Base-by-base conservation (phyloP, 2,113 vertebrate genomes). In the Myotis brandtii region DNA sequence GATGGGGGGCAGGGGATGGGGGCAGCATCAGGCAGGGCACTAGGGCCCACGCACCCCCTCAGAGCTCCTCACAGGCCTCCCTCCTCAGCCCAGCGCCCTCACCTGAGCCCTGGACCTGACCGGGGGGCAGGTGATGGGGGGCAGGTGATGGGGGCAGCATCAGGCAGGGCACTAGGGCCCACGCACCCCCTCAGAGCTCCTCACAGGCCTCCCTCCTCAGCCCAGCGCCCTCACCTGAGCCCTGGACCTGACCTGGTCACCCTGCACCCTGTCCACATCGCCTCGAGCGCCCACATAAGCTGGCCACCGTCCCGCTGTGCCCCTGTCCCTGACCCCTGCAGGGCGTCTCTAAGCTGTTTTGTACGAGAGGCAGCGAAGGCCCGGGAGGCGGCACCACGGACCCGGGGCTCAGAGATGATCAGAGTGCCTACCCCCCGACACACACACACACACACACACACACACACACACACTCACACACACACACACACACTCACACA, bases 401-500 rank as follows among this genome's bases (percentile, higher is more conserved):
- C 5, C 34, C 9, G 4, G 20, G 79, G 80, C 14, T 32, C 64
- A 2, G 73, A 76, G 43, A 2, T 32, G 9, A 32, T 37, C 25
- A 7, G 54, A n/a, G 34, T 11, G 69, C n/a, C 1, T 1, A 0
- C 17, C 16, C 43, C 32, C 6, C n/a, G 4, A 40, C 32, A 12
- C 1, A 0, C 13, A 13, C 9, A 62, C 10, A 10, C 23, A 27
- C 25, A 25, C 21, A 9, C 20, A 3, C 56, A 23, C 56, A 59
- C 56, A 3, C 21, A 0, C 9, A 12, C 12, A 9, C 6, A 10
- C n/a, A 7, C 1, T 32, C 32, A 13, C n/a, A 34, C 14, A 8
- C 1, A 1, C 17, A 12, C 9, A 25, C 25, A 50, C 32, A 6
- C 37, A 40, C 32, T 6, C 1, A 0, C 17, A 16, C 12, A 9